Base-by-base conservation (phyloP, 2,888 invertebrate genomes). In the Poecilus cupreus region DNA sequence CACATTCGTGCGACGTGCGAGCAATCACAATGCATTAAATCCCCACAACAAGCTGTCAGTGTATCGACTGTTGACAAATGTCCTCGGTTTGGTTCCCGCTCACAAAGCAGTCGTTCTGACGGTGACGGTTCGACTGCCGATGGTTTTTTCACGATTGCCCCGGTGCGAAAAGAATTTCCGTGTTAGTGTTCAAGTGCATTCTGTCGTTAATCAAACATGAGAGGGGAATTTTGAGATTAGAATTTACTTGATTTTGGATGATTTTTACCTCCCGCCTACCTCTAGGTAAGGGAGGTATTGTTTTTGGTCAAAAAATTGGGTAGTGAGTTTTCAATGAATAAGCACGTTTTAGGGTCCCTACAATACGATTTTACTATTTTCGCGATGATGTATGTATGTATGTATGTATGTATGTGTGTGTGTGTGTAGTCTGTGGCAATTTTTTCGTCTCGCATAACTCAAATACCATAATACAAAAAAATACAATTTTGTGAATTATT, bases 141-240 rank as follows among this genome's bases (percentile, higher is more conserved):
- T 85, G 86, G 85, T 86, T 87, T 88, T 83, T 88, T 88, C 87
- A 87, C 88, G 86, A 86, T 87, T 87, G 84, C 85, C 83, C 84
- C 85, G 83, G 84, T 20, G 26, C 16, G 51, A 85, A 86, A 88
- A 87, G 88, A 88, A 87, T 89, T 89, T 89, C 88, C 88, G 88
- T 88, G 88, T 89, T 89, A 87, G 86, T 88, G 87, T 88, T 84
- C 85, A 85, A 88, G 89, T 89, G 89, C 88, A 88, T 88, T 89
- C 88, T 88, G 88, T 89, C 89, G 89, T 89, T 43, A 43, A 43
- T 43, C 43, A 43, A 43, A 43, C n/a, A 32, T 32, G 5, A 32
- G 4, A 32, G 32, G 32, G 32, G 32, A 32, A 32, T 32, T 32
- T 32, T 32, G 32, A 32, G 32, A 8, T 32, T 32, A 8, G 8